phyloP scores from a whole-genome alignment of 2,797 vertebrate genomes.

The Buphagus erythrorhynchus region DNA sequence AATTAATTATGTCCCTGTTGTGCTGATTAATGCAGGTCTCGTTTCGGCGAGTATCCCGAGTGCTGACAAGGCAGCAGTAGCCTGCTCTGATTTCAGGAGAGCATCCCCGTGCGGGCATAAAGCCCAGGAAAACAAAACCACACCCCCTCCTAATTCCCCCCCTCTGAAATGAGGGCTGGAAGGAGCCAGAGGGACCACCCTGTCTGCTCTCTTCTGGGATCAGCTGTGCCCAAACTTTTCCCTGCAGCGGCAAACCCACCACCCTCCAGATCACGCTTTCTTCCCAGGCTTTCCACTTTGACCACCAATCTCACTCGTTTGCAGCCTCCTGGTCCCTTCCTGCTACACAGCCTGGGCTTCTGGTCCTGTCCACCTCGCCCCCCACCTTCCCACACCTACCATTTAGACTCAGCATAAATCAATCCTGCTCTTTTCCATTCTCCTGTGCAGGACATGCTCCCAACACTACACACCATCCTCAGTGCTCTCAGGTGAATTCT shows the following conservation, averaged over 20 bases:
- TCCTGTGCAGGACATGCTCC: accelerated
- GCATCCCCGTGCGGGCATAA: not conserved
- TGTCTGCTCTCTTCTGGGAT: not conserved
- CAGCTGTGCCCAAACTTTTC: not conserved
- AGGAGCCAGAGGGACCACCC: not conserved
- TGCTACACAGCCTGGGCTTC: accelerated
- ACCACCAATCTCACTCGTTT: not conserved
- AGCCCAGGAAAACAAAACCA: not conserved
- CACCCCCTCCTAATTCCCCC: not conserved
- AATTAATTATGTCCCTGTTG: conserved; percentile 52
- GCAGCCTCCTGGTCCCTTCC: not conserved
- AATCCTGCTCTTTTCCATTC: not conserved
- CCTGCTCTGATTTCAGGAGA: not conserved
- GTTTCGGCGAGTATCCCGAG: not conserved
- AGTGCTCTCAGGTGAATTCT: not conserved
- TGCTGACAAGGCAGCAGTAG: not conserved
- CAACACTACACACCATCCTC: not conserved
- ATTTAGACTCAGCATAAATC: not conserved
- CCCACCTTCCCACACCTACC: not conserved
- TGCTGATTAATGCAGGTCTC: conserved; percentile 33
- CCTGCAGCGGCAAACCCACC: accelerated
- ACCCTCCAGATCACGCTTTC: not conserved
- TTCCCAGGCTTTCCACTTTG: not conserved
- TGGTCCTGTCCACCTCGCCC: accelerated
- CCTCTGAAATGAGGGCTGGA: not conserved